Evolutionary conservation across 2,113 vertebrate genomes (phyloP).

Genomic region (Delphinus delphis): DNA sequence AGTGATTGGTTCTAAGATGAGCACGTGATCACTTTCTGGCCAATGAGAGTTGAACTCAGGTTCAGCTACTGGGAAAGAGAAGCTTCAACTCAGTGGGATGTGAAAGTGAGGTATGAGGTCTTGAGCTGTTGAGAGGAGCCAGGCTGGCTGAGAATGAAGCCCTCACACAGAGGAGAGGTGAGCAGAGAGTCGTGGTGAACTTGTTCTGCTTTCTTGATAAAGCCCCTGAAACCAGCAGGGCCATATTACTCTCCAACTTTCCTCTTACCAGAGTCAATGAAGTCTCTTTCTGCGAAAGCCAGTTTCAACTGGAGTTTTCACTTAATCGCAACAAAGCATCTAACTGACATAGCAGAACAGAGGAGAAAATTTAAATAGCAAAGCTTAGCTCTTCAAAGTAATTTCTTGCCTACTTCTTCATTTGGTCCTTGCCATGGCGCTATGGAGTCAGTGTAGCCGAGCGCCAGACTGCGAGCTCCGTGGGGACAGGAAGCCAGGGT

Average conservation of each 20-base stretch:
- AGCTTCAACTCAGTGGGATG: neutral
- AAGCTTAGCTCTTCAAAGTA: neutral
- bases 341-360: neutral
- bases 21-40: neutral
- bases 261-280: neutral
- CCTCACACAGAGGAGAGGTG: neutral
- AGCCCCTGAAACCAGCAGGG: neutral
- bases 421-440: neutral
- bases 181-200: neutral
- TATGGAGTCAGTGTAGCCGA: neutral
- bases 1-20: neutral
- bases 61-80: neutral
- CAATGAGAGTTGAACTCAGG: neutral
- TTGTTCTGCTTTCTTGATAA: neutral
- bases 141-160: neutral
- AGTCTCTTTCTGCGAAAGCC: neutral
- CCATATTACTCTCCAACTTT: neutral
- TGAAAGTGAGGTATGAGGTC: neutral
- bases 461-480: too few species aligned
- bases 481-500: neutral
- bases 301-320: neutral
- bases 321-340: neutral
- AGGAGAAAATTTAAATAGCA: neutral
- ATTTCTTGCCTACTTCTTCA: neutral
- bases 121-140: neutral